phyloP scores from a whole-genome alignment of 35 echinoderm and acorn worm genomes.

The Lytechinus pictus region DNA sequence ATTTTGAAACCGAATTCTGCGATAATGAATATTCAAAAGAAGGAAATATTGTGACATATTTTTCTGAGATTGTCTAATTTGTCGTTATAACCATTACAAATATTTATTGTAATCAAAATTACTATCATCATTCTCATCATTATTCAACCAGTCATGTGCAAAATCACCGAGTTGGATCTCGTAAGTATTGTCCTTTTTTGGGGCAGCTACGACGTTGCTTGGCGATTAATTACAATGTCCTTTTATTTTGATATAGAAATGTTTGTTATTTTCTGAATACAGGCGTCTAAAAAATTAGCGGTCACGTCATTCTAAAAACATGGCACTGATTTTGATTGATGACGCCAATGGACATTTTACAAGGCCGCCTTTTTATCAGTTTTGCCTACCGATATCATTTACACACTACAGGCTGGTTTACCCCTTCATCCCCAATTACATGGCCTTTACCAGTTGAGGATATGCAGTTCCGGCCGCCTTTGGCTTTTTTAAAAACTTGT shows the following conservation, averaged over 20 bases:
- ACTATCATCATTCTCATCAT: too few relatives aligned
- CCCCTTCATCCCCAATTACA: neutral
- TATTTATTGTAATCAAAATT: too few relatives aligned
- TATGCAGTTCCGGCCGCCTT: neutral
- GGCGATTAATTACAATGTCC: too few relatives aligned
- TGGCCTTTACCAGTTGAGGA: neutral
- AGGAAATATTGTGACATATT: too few relatives aligned
- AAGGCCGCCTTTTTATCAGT: neutral
- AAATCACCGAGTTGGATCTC: too few relatives aligned
- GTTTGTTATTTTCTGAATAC: too few relatives aligned
- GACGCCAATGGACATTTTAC: neutral
- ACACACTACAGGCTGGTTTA: neutral
- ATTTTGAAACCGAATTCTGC: neutral
- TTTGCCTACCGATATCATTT: neutral
- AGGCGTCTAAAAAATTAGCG: neutral
- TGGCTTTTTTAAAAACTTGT: neutral
- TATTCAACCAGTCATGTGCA: too few relatives aligned
- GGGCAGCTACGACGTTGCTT: too few relatives aligned
- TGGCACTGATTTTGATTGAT: neutral
- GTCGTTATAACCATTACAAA: too few relatives aligned
- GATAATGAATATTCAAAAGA: neutral
- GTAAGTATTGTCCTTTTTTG: too few relatives aligned
- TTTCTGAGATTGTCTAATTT: too few relatives aligned
- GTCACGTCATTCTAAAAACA: neutral
- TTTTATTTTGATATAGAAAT: too few relatives aligned